Evolutionary conservation across 2,888 invertebrate genomes (phyloP).

Genomic region (Leucania comma): DNA sequence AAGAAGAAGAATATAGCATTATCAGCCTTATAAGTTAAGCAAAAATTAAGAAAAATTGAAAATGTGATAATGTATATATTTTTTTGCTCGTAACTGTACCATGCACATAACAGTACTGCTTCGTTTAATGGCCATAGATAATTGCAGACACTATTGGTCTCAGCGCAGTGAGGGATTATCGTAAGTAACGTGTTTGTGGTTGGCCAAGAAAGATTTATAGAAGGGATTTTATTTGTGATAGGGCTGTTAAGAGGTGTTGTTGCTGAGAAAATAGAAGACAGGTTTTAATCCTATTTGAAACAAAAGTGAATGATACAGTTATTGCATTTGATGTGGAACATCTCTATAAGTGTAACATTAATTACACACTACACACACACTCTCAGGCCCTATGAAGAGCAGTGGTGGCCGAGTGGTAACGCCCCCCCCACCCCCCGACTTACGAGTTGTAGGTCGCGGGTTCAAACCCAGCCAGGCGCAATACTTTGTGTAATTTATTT

Average conservation of each 20-base stretch:
- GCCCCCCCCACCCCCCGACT: no score
- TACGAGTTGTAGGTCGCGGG: no score
- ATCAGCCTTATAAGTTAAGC: no score
- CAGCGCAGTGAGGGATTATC: slow-evolving; percentile 28
- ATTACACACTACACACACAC: not conserved
- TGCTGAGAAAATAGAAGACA: not conserved
- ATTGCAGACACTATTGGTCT: slow-evolving; percentile 50
- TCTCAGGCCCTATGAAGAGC: no score
- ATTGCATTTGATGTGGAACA: no score
- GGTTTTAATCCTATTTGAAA: not conserved
- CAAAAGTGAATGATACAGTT: not conserved
- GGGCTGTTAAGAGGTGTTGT: not conserved
- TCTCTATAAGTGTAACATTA: not conserved
- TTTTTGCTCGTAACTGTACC: slow-evolving; percentile 13
- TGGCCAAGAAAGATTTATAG: slow-evolving; percentile 40
- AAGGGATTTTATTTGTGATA: slow-evolving; percentile 34
- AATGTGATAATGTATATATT: no score
- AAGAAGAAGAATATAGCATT: no score
- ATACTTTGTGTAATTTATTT: no score
- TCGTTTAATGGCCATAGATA: slow-evolving; percentile 70
- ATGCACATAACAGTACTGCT: slow-evolving; percentile 70
- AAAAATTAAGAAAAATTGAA: no score
- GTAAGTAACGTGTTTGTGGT: slow-evolving; percentile 30
- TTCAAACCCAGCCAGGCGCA: no score
- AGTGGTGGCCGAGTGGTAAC: no score